Conservation (phyloP, 1,140 invertebrate genomes). For the Neodiprion virginianus region DNA sequence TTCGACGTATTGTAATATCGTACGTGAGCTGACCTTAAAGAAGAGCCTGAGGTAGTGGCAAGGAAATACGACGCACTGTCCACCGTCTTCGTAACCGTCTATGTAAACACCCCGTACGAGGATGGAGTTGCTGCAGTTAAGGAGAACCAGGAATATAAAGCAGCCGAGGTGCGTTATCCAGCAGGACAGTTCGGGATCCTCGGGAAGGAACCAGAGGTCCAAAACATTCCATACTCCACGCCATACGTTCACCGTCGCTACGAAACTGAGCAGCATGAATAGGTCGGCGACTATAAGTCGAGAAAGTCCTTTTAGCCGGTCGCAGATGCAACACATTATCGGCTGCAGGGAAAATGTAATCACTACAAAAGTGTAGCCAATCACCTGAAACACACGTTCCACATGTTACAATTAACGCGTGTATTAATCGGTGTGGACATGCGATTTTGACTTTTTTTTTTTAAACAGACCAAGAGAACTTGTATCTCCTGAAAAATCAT, state of each 20-base stretch:
- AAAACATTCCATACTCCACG: constrained; percentile 82
- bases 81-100: constrained; percentile 80
- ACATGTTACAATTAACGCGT: not conserved
- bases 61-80: constrained; percentile 81
- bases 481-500: no score
- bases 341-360: constrained; percentile 78
- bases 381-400: constrained; percentile 64
- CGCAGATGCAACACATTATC: constrained; percentile 71
- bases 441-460: constrained; percentile 10
- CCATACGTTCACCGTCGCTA: constrained; percentile 88
- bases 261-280: constrained; percentile 77
- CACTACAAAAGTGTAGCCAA: constrained; percentile 76
- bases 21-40: constrained; percentile 66
- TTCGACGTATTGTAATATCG: not conserved
- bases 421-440: not conserved
- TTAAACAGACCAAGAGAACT: not conserved
- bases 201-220: constrained; percentile 82
- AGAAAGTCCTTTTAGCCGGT: constrained; percentile 68
- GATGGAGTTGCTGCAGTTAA: constrained; percentile 86
- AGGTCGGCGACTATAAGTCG: constrained; percentile 75
- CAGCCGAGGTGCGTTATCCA: constrained; percentile 79
- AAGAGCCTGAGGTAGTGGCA: constrained; percentile 81
- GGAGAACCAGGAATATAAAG: constrained; percentile 74
- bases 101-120: constrained; percentile 85
- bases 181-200: constrained; percentile 74